These are phyloP conservation scores for Meganola albula DNA, from an alignment of 2,888 invertebrate species.

Conservation along the genomic window DNA sequence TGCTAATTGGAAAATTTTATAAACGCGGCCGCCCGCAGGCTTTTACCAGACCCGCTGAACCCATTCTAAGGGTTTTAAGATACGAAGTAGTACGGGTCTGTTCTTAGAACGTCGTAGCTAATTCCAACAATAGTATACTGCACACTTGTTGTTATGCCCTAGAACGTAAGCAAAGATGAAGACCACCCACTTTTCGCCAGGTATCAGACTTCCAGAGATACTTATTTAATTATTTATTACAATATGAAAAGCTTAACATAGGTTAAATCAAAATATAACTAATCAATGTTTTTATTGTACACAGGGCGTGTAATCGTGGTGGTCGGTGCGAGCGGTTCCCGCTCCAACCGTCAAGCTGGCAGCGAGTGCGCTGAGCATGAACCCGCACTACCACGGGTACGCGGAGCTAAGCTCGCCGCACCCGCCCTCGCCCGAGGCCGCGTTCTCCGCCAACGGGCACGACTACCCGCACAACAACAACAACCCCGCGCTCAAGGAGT, in stretches of 20 bases:
- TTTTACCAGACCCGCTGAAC: conserved; percentile 45
- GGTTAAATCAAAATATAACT: no score
- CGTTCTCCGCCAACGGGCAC: conserved; percentile 80
- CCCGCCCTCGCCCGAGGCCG: conserved; percentile 85
- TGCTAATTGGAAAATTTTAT: conserved; percentile 78
- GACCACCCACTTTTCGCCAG: no score
- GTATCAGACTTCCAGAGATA: no score
- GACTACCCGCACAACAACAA: conserved; percentile 80
- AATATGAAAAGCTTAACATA: no score
- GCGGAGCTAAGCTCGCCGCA: conserved; percentile 88
- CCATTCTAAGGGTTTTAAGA: conserved; percentile 37
- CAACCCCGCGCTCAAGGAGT: conserved; percentile 83
- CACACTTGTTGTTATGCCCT: no score
- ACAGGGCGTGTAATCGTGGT: conserved; percentile 75
- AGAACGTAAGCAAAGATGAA: no score
- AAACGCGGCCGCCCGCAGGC: conserved; percentile 71
- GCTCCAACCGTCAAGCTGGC: conserved; percentile 89
- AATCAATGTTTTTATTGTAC: conserved; percentile 33
- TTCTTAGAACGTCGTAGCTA: no score
- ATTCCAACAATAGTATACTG: no score
- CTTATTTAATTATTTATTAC: no score
- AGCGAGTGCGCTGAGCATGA: conserved; percentile 92
- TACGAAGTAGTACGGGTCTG: no score
- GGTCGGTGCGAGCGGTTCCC: conserved; percentile 69
- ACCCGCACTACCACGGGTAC: conserved; percentile 93